Percentiles rank a stretch among this genome's conserved stretches.
Conservation (phyloP, 1,140 invertebrate genomes). For the Temnothorax longispinosus region DNA sequence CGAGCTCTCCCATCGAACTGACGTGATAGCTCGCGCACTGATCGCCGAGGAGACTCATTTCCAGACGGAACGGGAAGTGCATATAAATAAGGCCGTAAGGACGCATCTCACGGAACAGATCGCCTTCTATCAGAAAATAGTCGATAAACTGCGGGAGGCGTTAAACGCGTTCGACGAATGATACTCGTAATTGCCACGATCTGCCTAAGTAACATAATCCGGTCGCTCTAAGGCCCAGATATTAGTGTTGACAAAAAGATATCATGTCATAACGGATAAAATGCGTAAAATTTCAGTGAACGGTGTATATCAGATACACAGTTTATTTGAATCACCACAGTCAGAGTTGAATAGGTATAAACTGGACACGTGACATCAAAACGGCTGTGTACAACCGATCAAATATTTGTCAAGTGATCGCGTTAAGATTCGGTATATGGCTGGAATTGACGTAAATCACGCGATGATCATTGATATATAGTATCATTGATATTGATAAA, state of each 20-base stretch:
- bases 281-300: not conserved
- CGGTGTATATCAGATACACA: conserved; percentile 3
- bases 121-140: conserved; percentile 95
- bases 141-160: conserved; percentile 88
- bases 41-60: conserved; percentile 98
- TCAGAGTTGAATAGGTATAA: not conserved
- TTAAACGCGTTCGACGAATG: conserved; percentile 85
- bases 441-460: conserved; percentile 13
- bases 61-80: conserved; percentile 93
- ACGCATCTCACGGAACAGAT: conserved; percentile 95
- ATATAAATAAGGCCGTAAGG: conserved; percentile 95
- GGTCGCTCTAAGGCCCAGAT: not conserved
- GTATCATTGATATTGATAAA: conserved; percentile 34
- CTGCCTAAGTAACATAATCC: conserved; percentile 10
- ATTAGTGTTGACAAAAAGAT: not conserved
- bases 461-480: conserved; percentile 24
- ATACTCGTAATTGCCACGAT: conserved; percentile 41
- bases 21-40: conserved; percentile 96
- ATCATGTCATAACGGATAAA: conserved; percentile 2
- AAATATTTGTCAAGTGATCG: conserved; percentile 2
- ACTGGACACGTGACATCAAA: not conserved
- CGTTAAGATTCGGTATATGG: not conserved
- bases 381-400: not conserved
- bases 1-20: conserved; percentile 93
- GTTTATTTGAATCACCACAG: not conserved